Evolutionary conservation across 2,888 invertebrate species (phyloP), one percentile per base, ranked within the genome.

Genomic region (Dermolepida albohirtum): DNA sequence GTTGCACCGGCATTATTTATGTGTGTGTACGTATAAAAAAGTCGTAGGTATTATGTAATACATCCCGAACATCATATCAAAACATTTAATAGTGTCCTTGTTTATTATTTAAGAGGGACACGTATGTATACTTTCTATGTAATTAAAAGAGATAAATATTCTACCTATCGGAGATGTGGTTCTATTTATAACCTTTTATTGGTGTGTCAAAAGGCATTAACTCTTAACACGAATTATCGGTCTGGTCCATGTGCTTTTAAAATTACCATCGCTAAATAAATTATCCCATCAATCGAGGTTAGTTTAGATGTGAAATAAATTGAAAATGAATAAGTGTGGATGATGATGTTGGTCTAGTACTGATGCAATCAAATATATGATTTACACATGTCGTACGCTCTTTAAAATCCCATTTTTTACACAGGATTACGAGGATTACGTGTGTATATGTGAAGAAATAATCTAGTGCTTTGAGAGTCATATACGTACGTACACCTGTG

Each of bases 291-390:
- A 67, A 70, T 70, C 65, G 66, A 67, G 68, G 69, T 67, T 70
- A 70, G 66, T 63, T 59, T 64, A 63, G 59, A 66, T 64, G 66
- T 47, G 69, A 69, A 71, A 71, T 65, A 71, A 72, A 73, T 73
- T 67, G 70, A 73, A 73, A 70, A 73, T 71, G 71, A 73, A 73
- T 73, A 73, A 70, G 71, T 70, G 72, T 71, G 67, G 71, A 72
- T 70, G 72, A 72, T 71, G 68, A 70, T 71, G 68, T 72, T 70
- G 66, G 69, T 66, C 69, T 62, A 55, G 66, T 66, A 64, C 47
- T 66, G 71, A 71, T 71, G 67, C 71, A 73, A 73, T 73, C 71
- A 70, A 69, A 71, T 64, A 59, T 65, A 65, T 64, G 66, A 65
- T 67, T 54, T 69, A 69, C 70, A 69, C 72, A 71, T 70, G 72